Percentiles rank a stretch among this genome's conserved stretches.
Conservation (phyloP, 2,888 invertebrate genomes). For the Chrysotoxum bicinctum region DNA sequence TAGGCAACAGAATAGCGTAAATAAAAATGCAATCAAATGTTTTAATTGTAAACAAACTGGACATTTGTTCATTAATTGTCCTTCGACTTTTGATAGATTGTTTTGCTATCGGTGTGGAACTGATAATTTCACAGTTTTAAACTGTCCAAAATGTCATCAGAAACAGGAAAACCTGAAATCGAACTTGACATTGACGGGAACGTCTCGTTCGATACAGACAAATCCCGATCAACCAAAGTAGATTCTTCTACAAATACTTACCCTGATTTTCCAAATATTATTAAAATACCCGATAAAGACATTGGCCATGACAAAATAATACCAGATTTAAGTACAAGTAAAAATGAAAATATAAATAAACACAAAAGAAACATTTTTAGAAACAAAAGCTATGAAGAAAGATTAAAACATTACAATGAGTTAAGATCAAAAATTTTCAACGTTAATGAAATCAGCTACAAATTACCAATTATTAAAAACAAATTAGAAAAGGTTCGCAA, state of each 20-base stretch:
- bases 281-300: background rate
- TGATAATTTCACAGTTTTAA: background rate
- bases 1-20: no score
- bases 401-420: background rate
- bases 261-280: background rate
- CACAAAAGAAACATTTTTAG: background rate
- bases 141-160: background rate
- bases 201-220: background rate
- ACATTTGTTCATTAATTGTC: background rate
- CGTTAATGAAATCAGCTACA: background rate
- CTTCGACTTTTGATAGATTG: background rate
- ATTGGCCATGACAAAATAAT: background rate
- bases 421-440: background rate
- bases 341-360: no score
- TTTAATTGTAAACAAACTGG: constrained; percentile 10
- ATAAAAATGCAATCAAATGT: no score
- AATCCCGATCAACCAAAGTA: background rate
- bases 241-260: constrained; percentile 2
- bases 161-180: constrained; percentile 14
- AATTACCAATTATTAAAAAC: background rate
- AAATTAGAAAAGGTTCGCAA: background rate
- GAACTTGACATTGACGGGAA: background rate
- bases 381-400: background rate
- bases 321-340: background rate
- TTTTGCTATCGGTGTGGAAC: constrained; percentile 16